These are phyloP conservation scores for Kryptopterus vitreolus DNA, from an alignment of 2,797 vertebrate species.

Conservation along the genomic window DNA sequence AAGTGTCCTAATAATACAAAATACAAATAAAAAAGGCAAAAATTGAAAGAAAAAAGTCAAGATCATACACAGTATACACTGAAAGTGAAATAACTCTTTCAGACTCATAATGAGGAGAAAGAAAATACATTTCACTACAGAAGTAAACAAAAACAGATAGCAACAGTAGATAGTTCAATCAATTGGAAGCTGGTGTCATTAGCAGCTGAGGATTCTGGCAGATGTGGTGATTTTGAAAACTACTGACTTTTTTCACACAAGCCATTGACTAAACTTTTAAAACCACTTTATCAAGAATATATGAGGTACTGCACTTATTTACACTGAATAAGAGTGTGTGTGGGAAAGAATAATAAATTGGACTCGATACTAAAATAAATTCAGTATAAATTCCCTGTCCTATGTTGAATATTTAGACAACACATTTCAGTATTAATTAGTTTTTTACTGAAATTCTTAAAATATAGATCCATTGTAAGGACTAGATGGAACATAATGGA, in stretches of 20 bases:
- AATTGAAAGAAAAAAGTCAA: background rate
- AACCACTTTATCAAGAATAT: background rate
- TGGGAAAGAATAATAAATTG: background rate
- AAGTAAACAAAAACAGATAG: background rate
- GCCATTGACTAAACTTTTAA: background rate
- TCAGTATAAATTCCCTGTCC: too few relatives aligned
- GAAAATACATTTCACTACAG: background rate
- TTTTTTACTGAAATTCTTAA: background rate
- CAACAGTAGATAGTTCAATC: background rate
- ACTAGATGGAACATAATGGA: background rate
- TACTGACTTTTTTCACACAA: background rate
- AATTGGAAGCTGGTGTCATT: background rate
- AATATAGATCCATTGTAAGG: background rate
- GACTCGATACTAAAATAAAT: too few relatives aligned
- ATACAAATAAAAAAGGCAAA: background rate
- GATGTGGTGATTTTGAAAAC: background rate
- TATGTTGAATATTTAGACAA: background rate
- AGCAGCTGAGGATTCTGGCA: background rate
- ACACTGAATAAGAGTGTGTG: background rate
- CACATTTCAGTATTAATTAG: background rate
- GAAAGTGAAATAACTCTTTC: background rate
- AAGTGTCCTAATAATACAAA: background rate
- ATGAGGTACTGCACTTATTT: background rate
- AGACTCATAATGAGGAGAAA: too few relatives aligned
- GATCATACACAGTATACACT: background rate